Percentiles rank a stretch among this genome's conserved stretches.
Evolutionary conservation across 2,797 vertebrate genomes (phyloP).

Genomic region (Chiroxiphia lanceolata): DNA sequence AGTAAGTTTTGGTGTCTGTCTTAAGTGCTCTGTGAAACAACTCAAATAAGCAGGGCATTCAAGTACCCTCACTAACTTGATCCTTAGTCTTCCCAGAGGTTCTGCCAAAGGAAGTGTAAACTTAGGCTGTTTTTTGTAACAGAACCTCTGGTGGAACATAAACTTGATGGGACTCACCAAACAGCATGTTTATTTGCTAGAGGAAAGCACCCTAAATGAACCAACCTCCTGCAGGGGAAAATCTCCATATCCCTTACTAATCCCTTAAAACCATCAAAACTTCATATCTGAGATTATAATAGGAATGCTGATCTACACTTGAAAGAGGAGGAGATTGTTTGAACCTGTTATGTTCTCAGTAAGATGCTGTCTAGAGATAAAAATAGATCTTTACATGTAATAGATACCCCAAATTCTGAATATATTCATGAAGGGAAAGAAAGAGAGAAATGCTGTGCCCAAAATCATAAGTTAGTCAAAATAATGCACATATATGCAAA

Average conservation of each 20-base stretch:
- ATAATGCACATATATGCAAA: neutral
- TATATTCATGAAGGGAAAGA: neutral
- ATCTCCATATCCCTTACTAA: constrained; percentile 15
- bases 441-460: neutral
- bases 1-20: neutral
- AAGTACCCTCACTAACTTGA: fast-evolving
- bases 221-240: neutral
- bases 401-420: neutral
- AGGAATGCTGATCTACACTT: neutral
- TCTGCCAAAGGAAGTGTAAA: neutral
- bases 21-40: neutral
- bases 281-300: neutral
- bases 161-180: neutral
- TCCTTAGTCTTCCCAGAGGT: neutral
- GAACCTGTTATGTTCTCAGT: neutral
- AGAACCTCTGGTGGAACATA: neutral
- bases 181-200: neutral
- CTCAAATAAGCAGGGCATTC: neutral
- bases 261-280: constrained; percentile 28
- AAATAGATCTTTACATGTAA: neutral
- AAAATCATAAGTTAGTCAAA: neutral
- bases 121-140: neutral
- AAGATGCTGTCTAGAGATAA: neutral
- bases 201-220: neutral
- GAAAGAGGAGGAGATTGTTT: constrained; percentile 9